Evolutionary conservation across 1,140 invertebrate genomes (phyloP), one percentile per base, ranked within the genome.

Genomic region (Teleopsis dalmanni): DNA sequence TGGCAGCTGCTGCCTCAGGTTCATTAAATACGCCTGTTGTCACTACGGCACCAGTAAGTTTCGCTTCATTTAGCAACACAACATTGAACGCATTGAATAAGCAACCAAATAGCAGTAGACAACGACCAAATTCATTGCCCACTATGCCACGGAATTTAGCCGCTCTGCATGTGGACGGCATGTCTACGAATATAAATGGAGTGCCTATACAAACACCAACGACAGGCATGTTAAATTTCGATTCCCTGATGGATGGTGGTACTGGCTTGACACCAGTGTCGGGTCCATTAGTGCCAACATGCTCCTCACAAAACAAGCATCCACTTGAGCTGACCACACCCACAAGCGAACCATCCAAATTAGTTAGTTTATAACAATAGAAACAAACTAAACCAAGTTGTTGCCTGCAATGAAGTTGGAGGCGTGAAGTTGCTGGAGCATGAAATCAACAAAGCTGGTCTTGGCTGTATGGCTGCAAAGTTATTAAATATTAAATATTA

Each of bases 241-340:
- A 95, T 54, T 89, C 87, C 37, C 77, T 95, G 46, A 92, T 95
- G 84, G 90, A 92, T 57, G 89, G 89, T 36, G 90, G 90, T 48
- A 94, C 91, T 5, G 91, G 91, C 0, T 74, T 94, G 10, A 93
- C 90, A 5, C 90, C 90, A 0, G 83, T 93, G 5, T 81, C 82
- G 11, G 81, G 78, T 48, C 81, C 81, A 1, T 56, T 85, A 37
- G 71, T 82, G 54, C 80, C 81, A 25, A 81, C 80, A 38, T 85
- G 82, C 65, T 81, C 81, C 26, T 76, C 75, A 10, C 83, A 85
- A 61, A 83, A 84, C 62, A 75, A 83, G 56, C 79, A 76, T 64
- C 68, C 74, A 62, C 75, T 70, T 47, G 82, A 85, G 60, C 70
- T 85, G 47, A 83, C 81, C 19, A 83, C 84, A 16, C 83, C 85